Evolutionary conservation across 2,113 vertebrate species (phyloP).

Genomic region (Neolamprologus hecqui): DNA sequence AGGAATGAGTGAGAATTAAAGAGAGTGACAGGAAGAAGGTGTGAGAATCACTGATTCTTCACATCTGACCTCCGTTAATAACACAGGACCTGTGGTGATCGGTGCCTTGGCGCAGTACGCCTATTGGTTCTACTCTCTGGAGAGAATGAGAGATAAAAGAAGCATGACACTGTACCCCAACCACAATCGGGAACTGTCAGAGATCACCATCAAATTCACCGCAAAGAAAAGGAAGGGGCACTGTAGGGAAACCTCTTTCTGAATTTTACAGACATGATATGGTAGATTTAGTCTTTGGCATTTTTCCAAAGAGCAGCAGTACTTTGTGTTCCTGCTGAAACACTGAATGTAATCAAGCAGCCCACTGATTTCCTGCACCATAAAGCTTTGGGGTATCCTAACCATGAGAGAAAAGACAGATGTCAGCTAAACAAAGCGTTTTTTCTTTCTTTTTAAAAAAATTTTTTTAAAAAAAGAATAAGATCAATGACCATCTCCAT

Average conservation of each 20-base stretch:
- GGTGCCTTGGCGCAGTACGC: not conserved
- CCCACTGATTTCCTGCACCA: not conserved
- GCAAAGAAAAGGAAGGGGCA: not conserved
- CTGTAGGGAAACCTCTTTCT: not conserved
- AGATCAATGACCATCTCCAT: conserved; percentile 50
- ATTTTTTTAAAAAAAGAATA: not conserved
- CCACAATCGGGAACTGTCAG: not conserved
- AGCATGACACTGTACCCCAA: conserved; percentile 10
- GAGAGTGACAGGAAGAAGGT: not conserved
- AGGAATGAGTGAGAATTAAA: conserved; percentile 13
- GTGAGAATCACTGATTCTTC: conserved; percentile 41
- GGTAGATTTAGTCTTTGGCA: not conserved
- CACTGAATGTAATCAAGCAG: not conserved
- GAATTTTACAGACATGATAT: not conserved
- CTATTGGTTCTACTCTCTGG: conserved; percentile 18
- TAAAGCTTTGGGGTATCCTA: not conserved
- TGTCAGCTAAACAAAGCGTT: conserved; percentile 30
- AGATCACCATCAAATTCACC: not conserved
- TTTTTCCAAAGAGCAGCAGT: not conserved
- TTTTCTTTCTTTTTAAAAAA: not conserved
- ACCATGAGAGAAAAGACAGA: not conserved
- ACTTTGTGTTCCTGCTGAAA: not conserved
- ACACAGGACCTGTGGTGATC: conserved; percentile 10
- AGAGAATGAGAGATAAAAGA: conserved; percentile 40
- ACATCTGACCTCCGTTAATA: conserved; percentile 59